Evolutionary conservation across 2,888 invertebrate genomes (phyloP), one percentile per base, ranked within the genome.

Genomic region (Eilema sororculum): DNA sequence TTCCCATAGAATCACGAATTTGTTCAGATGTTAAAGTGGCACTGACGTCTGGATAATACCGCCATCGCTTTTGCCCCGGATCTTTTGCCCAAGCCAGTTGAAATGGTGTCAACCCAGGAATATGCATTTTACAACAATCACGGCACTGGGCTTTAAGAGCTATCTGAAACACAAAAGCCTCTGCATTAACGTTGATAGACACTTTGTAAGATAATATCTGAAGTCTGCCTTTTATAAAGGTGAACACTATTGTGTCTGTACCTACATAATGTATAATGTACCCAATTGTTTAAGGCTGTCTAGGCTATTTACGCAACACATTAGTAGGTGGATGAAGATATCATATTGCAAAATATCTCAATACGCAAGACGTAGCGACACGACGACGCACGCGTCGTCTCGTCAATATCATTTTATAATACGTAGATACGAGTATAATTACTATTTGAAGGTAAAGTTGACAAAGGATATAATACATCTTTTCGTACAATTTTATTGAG

Each of bases 1-100:
- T 84, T 20, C 79, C 77, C 94, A 94, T 94, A 25, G 84, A 79
- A 20, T 77, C 69, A 13, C 83, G 84, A 72, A 93, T 89, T 80
- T 93, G 81, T 69, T 87, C 80, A 3, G 80, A 63, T 13, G 90
- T 81, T 56, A 91, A 73, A 2, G 80, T 83, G 9, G 90, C 90
- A 0, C 93, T 92, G 1, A 95, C 80, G 77, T 95, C 93, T 1
- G 96, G 96, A 76, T 94, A 94, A 75, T 95, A 87, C 72, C 88
- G 92, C 96, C 96, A 96, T 62, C 96, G 88, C 59, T 86, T 91
- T 71, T 90, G 90, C 0, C 84, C 86, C 2, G 88, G 74, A 59
- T 92, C 90, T 68, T 86, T 77, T 0, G 85, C 79, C 84, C 86
- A 87, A 0, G 88, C 84, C 30, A 86, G 74, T 78, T 89, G 89